Base-by-base conservation (phyloP, 92 coral and sea anemone species). In the Epizoanthus fatuus region DNA sequence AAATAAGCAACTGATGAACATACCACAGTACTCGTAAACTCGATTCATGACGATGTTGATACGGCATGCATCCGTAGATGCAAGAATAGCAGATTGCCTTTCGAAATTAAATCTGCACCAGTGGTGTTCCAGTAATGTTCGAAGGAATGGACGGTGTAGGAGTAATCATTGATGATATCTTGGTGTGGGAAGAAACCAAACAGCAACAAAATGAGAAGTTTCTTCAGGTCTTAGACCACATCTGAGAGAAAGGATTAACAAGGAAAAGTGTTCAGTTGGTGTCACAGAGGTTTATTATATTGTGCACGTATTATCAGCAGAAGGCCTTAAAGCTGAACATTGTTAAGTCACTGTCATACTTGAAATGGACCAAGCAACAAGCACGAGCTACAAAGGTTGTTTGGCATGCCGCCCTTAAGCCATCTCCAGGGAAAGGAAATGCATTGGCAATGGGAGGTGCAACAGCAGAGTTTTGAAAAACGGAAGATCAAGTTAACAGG, bases 81-180 rank as follows among this genome's bases (percentile, higher is more conserved):
- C 35, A 29, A 29, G 35, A 29, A 29, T 29, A 29, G 35, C 35
- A 29, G 2, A 29, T 22, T 22, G 25, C 25, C 25, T 22, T 29
- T 29, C 2, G 25, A 58, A 55, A 55, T 55, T 55, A 12, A 3
- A 12, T 55, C 60, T 55, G 60, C 17, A 55, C 60, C 60, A 37
- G 79, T 67, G 69, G 86, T 82, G 62, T 82, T 69, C 39, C 79
- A 82, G 32, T 55, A 53, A 15, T 82, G 17, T 69, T 82, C 60
- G 79, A 82, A 32, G 86, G 86, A 29, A 9, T 42, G 10, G 86
- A 82, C 1, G 86, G 86, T 11, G 53, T 82, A 53, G 86, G 69
- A 82, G 69, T 82, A 6, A 82, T 82, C 17, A 78, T 82, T 4
- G 86, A 82, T 39, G 86, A 82, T 57, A 16, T 82, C 8, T 54